Conservation (phyloP, 2,113 vertebrate species). For the Alethe diademata region DNA sequence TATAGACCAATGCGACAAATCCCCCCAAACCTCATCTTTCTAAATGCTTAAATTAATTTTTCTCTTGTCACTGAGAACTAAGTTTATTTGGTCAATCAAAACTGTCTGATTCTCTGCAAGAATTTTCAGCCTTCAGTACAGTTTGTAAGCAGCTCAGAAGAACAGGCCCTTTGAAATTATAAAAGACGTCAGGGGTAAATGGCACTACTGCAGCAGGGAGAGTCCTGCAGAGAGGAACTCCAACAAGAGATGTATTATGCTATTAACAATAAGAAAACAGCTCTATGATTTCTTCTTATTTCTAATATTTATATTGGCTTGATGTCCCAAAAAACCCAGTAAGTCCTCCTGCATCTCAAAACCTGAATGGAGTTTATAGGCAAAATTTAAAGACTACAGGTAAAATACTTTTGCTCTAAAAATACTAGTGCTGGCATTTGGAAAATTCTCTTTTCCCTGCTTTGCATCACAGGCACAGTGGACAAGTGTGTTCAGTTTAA, state of each 20-base stretch:
- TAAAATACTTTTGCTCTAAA: neutral
- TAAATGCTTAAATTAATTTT: conserved; percentile 12
- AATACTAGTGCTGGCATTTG: neutral
- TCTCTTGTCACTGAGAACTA: neutral
- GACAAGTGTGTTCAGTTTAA: conserved; percentile 10
- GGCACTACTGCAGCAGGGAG: neutral
- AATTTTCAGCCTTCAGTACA: neutral
- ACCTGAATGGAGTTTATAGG: neutral
- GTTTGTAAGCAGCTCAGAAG: neutral
- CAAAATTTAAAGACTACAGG: neutral
- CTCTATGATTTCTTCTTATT: conserved; percentile 25
- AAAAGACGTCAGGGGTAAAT: conserved; percentile 14
- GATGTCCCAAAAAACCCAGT: neutral
- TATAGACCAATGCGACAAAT: neutral
- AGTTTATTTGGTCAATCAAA: conserved; percentile 4
- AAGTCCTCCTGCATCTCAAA: neutral
- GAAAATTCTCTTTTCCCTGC: neutral
- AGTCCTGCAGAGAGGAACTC: conserved; percentile 31
- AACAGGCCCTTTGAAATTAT: neutral
- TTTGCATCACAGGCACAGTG: neutral
- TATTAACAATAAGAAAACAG: conserved; percentile 33
- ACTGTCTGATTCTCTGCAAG: neutral
- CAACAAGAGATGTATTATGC: conserved; percentile 33
- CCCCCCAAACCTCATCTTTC: neutral
- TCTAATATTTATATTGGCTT: conserved; percentile 11